Percentiles rank a stretch among this genome's conserved stretches.
Conservation (phyloP, 2,797 vertebrate species). For the Danionella dracula region DNA sequence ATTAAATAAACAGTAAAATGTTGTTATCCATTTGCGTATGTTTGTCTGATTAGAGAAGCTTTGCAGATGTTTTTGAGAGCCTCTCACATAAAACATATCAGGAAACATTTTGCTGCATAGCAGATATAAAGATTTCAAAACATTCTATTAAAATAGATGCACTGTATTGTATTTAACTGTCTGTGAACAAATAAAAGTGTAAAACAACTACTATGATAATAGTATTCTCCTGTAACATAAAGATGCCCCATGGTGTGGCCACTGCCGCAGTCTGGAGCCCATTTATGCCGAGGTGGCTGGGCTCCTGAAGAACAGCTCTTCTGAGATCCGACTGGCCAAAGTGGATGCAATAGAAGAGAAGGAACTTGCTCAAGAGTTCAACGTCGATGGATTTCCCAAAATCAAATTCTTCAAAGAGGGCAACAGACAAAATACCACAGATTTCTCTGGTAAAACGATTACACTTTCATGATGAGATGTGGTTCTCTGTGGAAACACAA, state of each 20-base stretch:
- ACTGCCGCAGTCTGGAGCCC: conserved; percentile 77
- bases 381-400: conserved; percentile 68
- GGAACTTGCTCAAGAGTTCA: conserved; percentile 74
- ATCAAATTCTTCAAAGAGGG: conserved; percentile 78
- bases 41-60: too few species aligned
- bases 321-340: conserved; percentile 68
- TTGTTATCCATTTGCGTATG: too few species aligned
- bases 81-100: too few species aligned
- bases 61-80: too few species aligned
- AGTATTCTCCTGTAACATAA: neutral
- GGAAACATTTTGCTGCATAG: too few species aligned
- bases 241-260: conserved; percentile 86
- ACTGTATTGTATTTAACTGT: too few species aligned
- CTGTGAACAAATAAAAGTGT: too few species aligned
- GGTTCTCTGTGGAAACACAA: neutral
- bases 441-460: conserved; percentile 77
- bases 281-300: conserved; percentile 70
- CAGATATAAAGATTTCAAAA: too few species aligned
- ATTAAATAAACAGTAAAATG: too few species aligned
- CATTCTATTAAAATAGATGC: too few species aligned
- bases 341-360: conserved; percentile 73
- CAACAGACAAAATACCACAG: conserved; percentile 68
- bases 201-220: too few species aligned
- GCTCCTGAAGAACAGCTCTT: conserved; percentile 62
- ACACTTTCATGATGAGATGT: too few species aligned